phyloP scores from a whole-genome alignment of 2,888 invertebrate genomes.

The Sussaba pulchella region DNA sequence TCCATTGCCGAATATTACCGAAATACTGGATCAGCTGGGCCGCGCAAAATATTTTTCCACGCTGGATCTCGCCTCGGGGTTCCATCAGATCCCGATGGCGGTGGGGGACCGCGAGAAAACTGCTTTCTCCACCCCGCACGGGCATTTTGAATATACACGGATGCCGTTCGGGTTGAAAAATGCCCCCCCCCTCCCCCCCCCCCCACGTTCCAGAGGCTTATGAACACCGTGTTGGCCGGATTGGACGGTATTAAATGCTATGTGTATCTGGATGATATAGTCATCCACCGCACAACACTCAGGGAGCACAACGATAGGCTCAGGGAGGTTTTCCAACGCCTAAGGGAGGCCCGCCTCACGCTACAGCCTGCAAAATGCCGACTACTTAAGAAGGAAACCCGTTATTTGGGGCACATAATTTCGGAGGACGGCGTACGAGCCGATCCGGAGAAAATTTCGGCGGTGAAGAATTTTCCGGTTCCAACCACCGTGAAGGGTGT shows the following conservation, averaged over 20 bases:
- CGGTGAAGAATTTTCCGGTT: conserved; percentile 2
- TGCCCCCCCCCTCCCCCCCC: too few species aligned
- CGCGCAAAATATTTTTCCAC: conserved; percentile 67
- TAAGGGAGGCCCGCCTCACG: background rate
- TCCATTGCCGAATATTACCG: conserved; percentile 22
- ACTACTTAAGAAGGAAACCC: conserved; percentile 10
- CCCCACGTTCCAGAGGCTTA: background rate
- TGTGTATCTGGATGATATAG: background rate
- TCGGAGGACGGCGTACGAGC: background rate
- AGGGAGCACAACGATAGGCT: background rate
- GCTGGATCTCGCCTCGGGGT: conserved; percentile 69
- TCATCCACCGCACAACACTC: background rate
- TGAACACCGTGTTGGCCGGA: conserved; percentile 18
- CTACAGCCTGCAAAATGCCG: conserved; percentile 10
- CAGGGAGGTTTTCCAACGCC: background rate
- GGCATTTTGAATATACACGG: background rate
- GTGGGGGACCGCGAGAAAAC: conserved; percentile 39
- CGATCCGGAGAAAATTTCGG: background rate
- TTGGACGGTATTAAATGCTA: background rate
- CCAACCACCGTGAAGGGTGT: background rate
- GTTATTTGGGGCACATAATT: conserved; percentile 28
- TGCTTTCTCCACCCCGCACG: conserved; percentile 20
- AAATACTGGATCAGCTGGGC: conserved; percentile 63
- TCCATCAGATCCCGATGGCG: conserved; percentile 69
- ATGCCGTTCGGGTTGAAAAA: background rate